Percentiles rank a stretch among this genome's conserved stretches.
Conservation (phyloP, 2,888 invertebrate species). For the Didymodactylos carnosus region DNA sequence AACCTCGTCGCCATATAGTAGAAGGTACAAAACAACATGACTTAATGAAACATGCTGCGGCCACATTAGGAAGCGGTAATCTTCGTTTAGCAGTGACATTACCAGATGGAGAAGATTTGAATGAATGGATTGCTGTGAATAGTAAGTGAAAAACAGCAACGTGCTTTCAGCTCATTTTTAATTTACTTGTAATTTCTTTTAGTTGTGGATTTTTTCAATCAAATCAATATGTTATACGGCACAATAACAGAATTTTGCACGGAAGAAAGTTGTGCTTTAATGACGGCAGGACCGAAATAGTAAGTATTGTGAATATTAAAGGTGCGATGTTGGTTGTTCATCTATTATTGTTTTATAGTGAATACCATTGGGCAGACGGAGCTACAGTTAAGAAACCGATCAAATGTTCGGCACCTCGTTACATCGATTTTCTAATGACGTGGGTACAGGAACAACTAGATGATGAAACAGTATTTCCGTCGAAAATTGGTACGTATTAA, state of each 20-base stretch:
- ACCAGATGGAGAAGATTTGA: slow-evolving; percentile 93
- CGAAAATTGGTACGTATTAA: slow-evolving; percentile 92
- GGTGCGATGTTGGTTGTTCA: neutral
- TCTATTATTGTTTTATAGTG: slow-evolving; percentile 32
- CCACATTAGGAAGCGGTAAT: slow-evolving; percentile 89
- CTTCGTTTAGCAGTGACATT: slow-evolving; percentile 79
- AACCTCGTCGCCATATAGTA: slow-evolving; percentile 6
- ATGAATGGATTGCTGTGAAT: slow-evolving; percentile 99
- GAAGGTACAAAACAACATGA: slow-evolving; percentile 7
- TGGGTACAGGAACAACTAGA: slow-evolving; percentile 99
- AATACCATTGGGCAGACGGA: slow-evolving; percentile 99
- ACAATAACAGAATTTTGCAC: slow-evolving; percentile 99
- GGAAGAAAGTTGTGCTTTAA: slow-evolving; percentile 82
- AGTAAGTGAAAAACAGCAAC: slow-evolving; percentile 46
- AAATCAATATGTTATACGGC: slow-evolving; percentile 98
- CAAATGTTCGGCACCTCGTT: slow-evolving; percentile 93
- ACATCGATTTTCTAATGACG: slow-evolving; percentile 96
- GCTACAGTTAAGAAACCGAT: slow-evolving; percentile 89
- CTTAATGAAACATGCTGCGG: slow-evolving; percentile 27
- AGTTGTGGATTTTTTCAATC: slow-evolving; percentile 99
- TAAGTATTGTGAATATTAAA: neutral
- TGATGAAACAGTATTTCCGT: slow-evolving; percentile 90
- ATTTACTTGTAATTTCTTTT: slow-evolving; percentile 27
- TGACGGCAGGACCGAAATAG: slow-evolving; percentile 97
- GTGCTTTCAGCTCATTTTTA: neutral